A percentile compares a stretch with the other conserved stretches of the same genome.
These are phyloP conservation scores for Polyploca ridens DNA, from an alignment of 2,888 invertebrate species.

Conservation along the genomic window DNA sequence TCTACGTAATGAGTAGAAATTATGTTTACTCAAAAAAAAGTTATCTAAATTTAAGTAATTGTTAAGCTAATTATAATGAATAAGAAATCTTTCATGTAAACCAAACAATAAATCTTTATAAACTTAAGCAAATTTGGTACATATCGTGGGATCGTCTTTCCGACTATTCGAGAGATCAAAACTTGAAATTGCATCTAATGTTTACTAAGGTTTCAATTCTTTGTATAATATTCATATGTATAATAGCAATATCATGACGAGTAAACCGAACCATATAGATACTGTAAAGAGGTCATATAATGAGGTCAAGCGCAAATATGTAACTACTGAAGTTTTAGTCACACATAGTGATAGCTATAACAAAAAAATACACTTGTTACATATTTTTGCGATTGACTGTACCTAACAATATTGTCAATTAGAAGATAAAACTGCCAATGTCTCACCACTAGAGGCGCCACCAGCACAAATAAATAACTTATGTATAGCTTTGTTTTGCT, in stretches of 20 bases:
- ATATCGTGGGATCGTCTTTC: conserved; percentile 31
- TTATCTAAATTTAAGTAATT: not conserved
- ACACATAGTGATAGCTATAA: not conserved
- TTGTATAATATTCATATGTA: not conserved
- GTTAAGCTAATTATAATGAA: not conserved
- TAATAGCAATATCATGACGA: not conserved
- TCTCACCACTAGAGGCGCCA: too few relatives aligned
- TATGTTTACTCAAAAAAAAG: not conserved
- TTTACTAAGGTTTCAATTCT: too few relatives aligned
- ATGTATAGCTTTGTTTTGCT: too few relatives aligned
- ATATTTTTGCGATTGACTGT: not conserved
- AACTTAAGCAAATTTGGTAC: conserved; percentile 34
- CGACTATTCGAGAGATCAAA: conserved; percentile 26
- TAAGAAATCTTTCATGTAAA: not conserved
- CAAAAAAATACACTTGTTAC: not conserved
- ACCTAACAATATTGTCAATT: not conserved
- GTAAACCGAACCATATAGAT: not conserved
- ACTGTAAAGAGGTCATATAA: not conserved
- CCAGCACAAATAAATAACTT: not conserved
- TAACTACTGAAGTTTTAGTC: not conserved
- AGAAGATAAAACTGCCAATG: too few relatives aligned
- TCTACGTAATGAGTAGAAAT: not conserved
- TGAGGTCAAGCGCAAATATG: not conserved
- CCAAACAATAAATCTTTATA: conserved; percentile 28
- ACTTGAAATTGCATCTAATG: not conserved